These are phyloP conservation scores for Spizaetus ornatus DNA, from an alignment of 2,113 vertebrate species.

Conservation along the genomic window DNA sequence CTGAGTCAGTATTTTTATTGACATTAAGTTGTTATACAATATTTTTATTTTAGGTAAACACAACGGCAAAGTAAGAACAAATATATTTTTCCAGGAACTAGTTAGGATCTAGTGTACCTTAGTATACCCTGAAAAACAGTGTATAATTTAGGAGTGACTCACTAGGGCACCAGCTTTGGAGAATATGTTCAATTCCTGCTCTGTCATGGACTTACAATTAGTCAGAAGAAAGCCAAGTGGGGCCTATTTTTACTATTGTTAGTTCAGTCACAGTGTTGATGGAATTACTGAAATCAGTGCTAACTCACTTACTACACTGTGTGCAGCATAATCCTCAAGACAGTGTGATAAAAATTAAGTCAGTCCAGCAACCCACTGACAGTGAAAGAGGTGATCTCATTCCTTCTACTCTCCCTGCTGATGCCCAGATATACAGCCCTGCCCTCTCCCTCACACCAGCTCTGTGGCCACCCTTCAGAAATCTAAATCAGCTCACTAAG, in stretches of 20 bases:
- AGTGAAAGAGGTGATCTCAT: background rate
- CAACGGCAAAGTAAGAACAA: background rate
- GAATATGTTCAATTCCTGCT: background rate
- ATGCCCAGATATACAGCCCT: background rate
- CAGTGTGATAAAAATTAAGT: background rate
- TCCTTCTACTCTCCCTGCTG: background rate
- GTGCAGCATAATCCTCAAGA: background rate
- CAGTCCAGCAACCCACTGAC: background rate
- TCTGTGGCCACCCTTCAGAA: background rate
- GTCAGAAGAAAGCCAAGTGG: background rate
- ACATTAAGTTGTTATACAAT: background rate
- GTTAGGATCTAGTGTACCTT: background rate
- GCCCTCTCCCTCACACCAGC: background rate
- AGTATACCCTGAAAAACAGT: background rate
- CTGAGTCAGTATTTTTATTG: constrained; percentile 40
- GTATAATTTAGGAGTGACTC: constrained; percentile 1
- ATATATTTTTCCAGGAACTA: constrained; percentile 28
- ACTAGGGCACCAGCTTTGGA: background rate
- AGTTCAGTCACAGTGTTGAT: background rate
- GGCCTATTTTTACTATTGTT: background rate
- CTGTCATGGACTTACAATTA: background rate
- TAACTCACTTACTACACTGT: background rate
- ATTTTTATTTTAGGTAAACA: constrained; percentile 21
- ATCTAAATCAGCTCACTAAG: background rate
- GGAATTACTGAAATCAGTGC: background rate